phyloP scores from a whole-genome alignment of 2,797 vertebrate genomes.

The Fratercula arctica region DNA sequence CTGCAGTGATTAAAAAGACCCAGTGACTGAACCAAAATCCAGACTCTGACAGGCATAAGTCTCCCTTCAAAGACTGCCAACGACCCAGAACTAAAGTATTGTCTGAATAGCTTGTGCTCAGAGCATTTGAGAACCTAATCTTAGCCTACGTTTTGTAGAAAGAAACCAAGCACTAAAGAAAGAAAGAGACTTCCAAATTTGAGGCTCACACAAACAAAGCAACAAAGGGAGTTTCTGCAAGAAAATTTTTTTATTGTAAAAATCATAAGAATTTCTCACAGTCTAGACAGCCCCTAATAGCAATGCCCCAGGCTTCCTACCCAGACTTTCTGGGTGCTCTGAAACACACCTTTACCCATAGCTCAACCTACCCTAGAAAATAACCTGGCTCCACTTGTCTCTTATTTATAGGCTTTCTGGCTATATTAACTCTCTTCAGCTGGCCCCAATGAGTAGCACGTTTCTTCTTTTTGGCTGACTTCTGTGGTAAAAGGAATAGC shows the following conservation, averaged over 20 bases:
- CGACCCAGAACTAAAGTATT: slow-evolving; percentile 34
- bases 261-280: background rate
- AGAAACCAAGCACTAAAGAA: background rate
- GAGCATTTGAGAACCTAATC: slow-evolving; percentile 29
- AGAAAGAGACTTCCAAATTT: background rate
- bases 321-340: background rate
- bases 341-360: background rate
- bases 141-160: background rate
- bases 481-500: background rate
- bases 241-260: background rate
- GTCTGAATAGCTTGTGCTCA: slow-evolving; percentile 10
- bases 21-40: slow-evolving; percentile 36
- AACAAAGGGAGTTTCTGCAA: background rate
- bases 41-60: slow-evolving; percentile 27
- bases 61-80: slow-evolving; percentile 48
- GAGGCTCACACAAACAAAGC: background rate
- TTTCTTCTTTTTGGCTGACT: background rate
- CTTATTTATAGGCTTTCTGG: background rate
- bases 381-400: background rate
- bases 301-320: background rate
- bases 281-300: background rate
- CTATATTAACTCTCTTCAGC: background rate
- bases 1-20: slow-evolving; percentile 36
- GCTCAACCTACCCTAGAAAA: background rate
- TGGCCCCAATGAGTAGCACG: background rate